These are phyloP conservation scores for Nysson spinosus DNA, from an alignment of 2,888 invertebrate genomes.

Conservation along the genomic window DNA sequence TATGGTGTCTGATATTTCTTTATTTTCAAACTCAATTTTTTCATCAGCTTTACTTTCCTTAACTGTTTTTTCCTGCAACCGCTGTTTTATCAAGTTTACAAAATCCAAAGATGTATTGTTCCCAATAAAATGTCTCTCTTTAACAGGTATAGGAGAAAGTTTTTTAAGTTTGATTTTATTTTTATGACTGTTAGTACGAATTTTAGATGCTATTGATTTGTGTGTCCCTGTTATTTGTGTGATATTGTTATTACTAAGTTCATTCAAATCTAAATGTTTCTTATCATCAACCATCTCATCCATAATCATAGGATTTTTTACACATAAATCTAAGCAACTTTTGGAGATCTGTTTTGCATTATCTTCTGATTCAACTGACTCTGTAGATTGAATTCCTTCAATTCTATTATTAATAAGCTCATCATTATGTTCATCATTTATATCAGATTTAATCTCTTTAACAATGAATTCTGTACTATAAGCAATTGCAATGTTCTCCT, in stretches of 20 bases:
- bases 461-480: conserved; percentile 65
- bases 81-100: conserved; percentile 64
- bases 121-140: not conserved
- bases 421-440: not conserved
- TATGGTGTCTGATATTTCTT: not conserved
- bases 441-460: conserved; percentile 37
- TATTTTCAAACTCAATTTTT: not conserved
- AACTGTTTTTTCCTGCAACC: conserved; percentile 43
- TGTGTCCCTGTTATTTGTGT: too few relatives aligned
- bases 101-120: conserved; percentile 52
- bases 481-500: conserved; percentile 61
- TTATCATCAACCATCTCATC: too few relatives aligned
- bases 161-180: conserved; percentile 12
- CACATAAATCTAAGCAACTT: too few relatives aligned
- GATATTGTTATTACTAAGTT: too few relatives aligned
- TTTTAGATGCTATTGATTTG: conserved; percentile 12
- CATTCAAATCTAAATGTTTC: too few relatives aligned
- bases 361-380: not conserved
- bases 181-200: not conserved
- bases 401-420: not conserved
- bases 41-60: not conserved
- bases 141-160: conserved; percentile 1
- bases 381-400: not conserved
- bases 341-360: not conserved
- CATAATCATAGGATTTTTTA: too few relatives aligned